Evolutionary conservation across 2,113 vertebrate genomes (phyloP).

Genomic region (Aptenodytes forsteri): DNA sequence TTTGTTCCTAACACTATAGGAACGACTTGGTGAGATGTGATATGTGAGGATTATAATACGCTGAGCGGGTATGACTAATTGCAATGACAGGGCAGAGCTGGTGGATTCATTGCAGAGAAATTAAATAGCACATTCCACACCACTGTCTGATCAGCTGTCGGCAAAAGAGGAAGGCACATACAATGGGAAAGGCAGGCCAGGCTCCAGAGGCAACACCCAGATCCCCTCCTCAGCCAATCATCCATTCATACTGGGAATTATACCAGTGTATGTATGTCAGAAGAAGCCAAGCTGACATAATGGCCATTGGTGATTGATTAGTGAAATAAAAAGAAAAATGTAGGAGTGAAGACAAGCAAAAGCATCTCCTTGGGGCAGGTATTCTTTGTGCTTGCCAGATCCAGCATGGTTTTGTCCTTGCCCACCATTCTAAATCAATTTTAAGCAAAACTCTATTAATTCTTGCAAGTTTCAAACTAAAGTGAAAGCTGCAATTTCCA

Average conservation of each 20-base stretch:
- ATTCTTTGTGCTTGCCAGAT: not conserved
- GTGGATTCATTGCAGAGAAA: not conserved
- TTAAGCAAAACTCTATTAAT: not conserved
- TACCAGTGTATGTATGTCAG: not conserved
- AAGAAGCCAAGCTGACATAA: not conserved
- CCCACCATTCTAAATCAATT: not conserved
- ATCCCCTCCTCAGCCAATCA: not conserved
- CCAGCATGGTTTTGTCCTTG: not conserved
- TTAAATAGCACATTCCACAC: conserved; percentile 9
- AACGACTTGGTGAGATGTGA: not conserved
- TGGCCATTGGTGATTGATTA: not conserved
- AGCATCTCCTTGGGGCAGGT: not conserved
- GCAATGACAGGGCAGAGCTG: conserved; percentile 30
- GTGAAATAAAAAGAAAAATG: not conserved
- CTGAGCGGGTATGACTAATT: conserved; percentile 28
- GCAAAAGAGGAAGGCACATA: not conserved
- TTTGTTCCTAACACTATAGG: not conserved
- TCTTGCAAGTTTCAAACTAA: not conserved
- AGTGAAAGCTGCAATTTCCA: not conserved
- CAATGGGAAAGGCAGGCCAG: not conserved
- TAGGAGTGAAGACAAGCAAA: not conserved
- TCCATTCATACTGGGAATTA: not conserved
- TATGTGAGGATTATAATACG: not conserved
- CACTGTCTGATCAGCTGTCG: conserved; percentile 3
- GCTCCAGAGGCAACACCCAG: not conserved